Conservation (phyloP, 2,888 invertebrate genomes). For the Athrips mouffetella region DNA sequence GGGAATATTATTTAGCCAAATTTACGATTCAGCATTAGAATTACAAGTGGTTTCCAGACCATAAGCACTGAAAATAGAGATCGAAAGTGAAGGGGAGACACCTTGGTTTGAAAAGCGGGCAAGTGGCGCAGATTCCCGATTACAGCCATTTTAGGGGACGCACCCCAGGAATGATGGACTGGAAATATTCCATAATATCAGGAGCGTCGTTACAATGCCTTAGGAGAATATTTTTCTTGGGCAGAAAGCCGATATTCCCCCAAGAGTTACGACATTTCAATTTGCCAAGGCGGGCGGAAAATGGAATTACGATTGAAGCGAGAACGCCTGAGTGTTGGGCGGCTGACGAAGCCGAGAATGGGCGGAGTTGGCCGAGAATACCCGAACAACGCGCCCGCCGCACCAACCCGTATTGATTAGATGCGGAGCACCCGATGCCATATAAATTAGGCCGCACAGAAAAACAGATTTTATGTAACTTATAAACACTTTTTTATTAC, state of each 20-base stretch:
- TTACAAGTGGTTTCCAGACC: slow-evolving; percentile 30
- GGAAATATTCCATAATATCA: slow-evolving; percentile 74
- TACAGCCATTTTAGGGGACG: slow-evolving; percentile 61
- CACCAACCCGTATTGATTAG: slow-evolving; percentile 76
- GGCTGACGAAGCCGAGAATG: slow-evolving; percentile 45
- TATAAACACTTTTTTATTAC: not conserved
- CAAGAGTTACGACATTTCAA: slow-evolving; percentile 80
- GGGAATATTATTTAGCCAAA: slow-evolving; percentile 13
- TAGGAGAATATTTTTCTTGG: slow-evolving; percentile 76
- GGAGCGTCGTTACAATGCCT: slow-evolving; percentile 72
- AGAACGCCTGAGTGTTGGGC: slow-evolving; percentile 53
- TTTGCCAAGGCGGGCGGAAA: slow-evolving; percentile 80
- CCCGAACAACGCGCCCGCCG: slow-evolving; percentile 54
- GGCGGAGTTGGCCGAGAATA: slow-evolving; percentile 48
- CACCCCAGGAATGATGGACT: slow-evolving; percentile 68
- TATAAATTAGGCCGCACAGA: slow-evolving; percentile 76
- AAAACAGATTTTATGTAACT: slow-evolving; percentile 52
- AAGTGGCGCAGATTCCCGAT: slow-evolving; percentile 64
- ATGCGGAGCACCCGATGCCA: slow-evolving; percentile 76
- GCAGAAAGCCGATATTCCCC: slow-evolving; percentile 79
- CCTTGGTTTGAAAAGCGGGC: slow-evolving; percentile 41
- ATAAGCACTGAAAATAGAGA: slow-evolving; percentile 34
- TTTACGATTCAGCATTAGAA: slow-evolving; percentile 9
- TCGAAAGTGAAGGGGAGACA: slow-evolving; percentile 46
- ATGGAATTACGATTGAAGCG: slow-evolving; percentile 79